These are phyloP conservation scores for Heliornis fulica DNA, from an alignment of 2,113 vertebrate genomes.

Conservation along the genomic window DNA sequence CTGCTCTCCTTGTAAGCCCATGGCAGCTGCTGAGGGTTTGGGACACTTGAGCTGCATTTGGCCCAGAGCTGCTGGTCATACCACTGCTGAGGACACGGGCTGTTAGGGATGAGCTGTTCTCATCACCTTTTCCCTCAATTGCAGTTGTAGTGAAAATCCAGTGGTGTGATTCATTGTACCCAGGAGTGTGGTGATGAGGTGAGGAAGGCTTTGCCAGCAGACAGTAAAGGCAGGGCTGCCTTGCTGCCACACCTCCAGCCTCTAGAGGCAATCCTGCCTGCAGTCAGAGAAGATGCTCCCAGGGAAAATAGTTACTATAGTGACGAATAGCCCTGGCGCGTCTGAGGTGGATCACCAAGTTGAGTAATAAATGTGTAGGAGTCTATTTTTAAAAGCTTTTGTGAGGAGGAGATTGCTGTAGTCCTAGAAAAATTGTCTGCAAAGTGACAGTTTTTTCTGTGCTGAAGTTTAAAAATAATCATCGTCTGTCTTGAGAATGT, in stretches of 20 bases:
- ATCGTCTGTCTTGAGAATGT: constrained; percentile 27
- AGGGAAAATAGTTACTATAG: constrained; percentile 54
- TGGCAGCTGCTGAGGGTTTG: background rate
- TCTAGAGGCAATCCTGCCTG: background rate
- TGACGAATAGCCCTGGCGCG: background rate
- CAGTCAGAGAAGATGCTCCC: background rate
- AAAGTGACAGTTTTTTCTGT: constrained; percentile 9
- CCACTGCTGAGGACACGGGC: background rate
- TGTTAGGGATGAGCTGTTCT: background rate
- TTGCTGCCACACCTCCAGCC: background rate
- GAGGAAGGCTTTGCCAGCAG: background rate
- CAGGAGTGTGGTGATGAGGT: background rate
- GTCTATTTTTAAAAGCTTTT: constrained; percentile 41
- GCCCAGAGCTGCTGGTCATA: background rate
- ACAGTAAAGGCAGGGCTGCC: background rate
- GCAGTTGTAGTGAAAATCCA: background rate
- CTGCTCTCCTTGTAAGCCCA: background rate
- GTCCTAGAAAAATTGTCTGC: constrained; percentile 5
- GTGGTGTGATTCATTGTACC: background rate
- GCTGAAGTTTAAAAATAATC: constrained; percentile 55
- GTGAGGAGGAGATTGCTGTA: constrained; percentile 1
- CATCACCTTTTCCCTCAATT: background rate
- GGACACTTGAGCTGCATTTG: background rate
- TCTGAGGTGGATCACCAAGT: background rate
- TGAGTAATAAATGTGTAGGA: constrained; percentile 55